Base-by-base conservation (phyloP, 2,113 vertebrate species). In the Ifrita kowaldi region DNA sequence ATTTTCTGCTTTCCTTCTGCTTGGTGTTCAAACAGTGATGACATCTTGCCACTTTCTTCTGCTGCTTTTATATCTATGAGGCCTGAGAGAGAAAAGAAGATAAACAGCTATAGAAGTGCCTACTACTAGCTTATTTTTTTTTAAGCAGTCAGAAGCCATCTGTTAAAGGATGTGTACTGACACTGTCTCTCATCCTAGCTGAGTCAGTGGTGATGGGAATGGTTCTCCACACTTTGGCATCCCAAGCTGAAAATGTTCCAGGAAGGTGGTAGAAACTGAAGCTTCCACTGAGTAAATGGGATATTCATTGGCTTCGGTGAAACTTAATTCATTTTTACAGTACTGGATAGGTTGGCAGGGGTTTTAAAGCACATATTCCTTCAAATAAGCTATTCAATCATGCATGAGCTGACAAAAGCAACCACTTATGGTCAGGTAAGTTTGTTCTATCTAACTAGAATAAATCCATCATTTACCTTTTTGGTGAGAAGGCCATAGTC, bases 1-100 rank as follows among this genome's bases (percentile, higher is more conserved):
- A 50, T 90, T 96, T 97, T 94, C 55, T 83, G 84, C 75, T 91
- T 82, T 95, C 84, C 44, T 24, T 83, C 79, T 79, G 62, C 20
- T 18, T 95, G 93, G 19, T 89, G 74, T 53, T 92, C 84, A 91
- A 93, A 57, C 69, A 44, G 52, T 55, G 77, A 74, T 94, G 97
- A 92, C 53, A 63, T 82, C 65, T 94, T 93, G 65, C 89, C 57
- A 87, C 76, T 80, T 78, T 77, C 50, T 90, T 80, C 75, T 57
- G 10, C n/a, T 84, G 33, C 39, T 84, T 83, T 89, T 96, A 77
- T 83, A 91, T 85, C 84, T 94, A 76, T 30, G 59, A 75, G 80
- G n/a, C 44, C 88, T 80, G 33, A 87, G 77, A 80, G 74, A 44
- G 57, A 87, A 82, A 62, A 59, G 56, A 52, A 92, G 67, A 95